Conservation (phyloP, 2,113 vertebrate species). For the Dromas ardeola region DNA sequence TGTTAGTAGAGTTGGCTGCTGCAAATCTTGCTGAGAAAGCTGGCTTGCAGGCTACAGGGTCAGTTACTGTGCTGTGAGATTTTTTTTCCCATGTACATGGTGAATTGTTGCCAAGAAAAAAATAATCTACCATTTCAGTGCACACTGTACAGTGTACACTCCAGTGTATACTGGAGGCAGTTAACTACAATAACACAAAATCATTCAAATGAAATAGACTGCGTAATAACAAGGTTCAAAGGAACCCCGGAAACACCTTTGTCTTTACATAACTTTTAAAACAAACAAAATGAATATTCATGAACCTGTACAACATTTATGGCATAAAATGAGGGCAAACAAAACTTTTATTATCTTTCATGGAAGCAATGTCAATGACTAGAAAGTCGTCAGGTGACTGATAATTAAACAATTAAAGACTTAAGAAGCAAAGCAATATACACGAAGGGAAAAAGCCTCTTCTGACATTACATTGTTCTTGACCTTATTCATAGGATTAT, state of each 20-base stretch:
- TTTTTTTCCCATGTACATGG: background rate
- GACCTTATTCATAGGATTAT: background rate
- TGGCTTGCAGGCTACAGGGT: background rate
- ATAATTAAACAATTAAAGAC: background rate
- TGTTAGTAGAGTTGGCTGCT: background rate
- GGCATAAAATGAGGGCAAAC: background rate
- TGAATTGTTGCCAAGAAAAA: background rate
- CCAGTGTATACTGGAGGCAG: background rate
- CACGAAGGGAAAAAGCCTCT: background rate
- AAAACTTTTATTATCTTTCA: background rate
- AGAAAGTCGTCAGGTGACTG: background rate
- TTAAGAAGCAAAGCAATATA: background rate
- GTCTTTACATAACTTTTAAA: slow-evolving; percentile 23
- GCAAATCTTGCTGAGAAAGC: background rate
- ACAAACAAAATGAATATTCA: slow-evolving; percentile 12
- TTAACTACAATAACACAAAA: background rate
- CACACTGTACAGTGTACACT: too few relatives aligned
- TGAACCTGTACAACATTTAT: background rate
- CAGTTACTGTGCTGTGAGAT: background rate
- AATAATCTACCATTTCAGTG: background rate
- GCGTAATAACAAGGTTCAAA: background rate
- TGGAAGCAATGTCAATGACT: background rate
- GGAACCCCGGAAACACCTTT: background rate
- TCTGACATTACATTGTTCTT: background rate
- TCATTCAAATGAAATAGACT: background rate